Conservation (phyloP, 2,113 vertebrate species). For the Psephotus haematonotus region DNA sequence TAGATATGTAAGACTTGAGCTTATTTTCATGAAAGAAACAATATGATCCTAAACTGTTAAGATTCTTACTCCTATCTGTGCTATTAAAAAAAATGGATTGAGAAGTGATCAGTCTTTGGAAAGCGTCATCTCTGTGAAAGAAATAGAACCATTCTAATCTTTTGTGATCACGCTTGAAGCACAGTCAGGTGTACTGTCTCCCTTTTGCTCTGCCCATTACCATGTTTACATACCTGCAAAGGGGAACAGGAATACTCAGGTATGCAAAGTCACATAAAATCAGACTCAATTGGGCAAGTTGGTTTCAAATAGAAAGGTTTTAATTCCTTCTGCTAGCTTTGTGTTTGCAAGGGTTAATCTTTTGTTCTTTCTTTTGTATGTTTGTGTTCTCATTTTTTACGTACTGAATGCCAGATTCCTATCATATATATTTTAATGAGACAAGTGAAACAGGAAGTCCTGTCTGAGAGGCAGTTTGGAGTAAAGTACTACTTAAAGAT, state of each 20-base stretch:
- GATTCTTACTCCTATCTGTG: background rate
- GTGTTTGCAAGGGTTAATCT: background rate
- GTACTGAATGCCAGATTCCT: background rate
- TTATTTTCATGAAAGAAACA: background rate
- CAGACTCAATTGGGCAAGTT: background rate
- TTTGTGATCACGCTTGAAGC: background rate
- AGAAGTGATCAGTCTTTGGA: background rate
- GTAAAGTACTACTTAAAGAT: background rate
- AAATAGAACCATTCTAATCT: background rate
- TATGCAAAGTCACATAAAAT: background rate
- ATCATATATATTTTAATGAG: background rate
- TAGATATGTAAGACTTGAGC: background rate
- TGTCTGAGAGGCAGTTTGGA: background rate
- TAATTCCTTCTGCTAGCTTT: background rate
- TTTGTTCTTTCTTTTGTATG: background rate
- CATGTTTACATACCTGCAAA: accelerated
- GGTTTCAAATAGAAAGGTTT: background rate
- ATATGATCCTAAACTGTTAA: background rate
- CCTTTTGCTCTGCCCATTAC: background rate
- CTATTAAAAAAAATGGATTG: background rate
- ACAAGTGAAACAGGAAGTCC: background rate
- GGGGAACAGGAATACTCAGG: background rate
- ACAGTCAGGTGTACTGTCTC: background rate
- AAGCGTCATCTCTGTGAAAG: background rate
- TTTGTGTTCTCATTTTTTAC: background rate